Evolutionary conservation across 2,888 invertebrate species (phyloP).

Genomic region (Diarsia brunnea): DNA sequence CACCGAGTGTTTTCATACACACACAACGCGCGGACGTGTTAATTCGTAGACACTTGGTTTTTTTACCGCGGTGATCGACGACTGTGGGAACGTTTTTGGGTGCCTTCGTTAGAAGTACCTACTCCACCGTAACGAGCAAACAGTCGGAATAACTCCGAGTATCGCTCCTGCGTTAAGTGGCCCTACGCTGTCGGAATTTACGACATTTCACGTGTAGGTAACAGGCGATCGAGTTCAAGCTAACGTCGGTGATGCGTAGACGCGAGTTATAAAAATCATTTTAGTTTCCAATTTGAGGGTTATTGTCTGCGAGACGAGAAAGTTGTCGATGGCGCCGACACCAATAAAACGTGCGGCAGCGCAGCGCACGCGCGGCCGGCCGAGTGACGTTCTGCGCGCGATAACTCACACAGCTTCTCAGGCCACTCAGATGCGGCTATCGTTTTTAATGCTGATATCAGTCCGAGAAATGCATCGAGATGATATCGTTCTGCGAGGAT

Average conservation of each 20-base stretch:
- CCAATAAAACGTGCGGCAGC: constrained; percentile 86
- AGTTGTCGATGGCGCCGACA: constrained; percentile 89
- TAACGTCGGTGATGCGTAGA: constrained; percentile 73
- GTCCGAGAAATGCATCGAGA: constrained; percentile 77
- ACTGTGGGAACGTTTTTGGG: constrained; percentile 90
- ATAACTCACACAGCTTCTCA: constrained; percentile 79
- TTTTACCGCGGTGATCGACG: constrained; percentile 89
- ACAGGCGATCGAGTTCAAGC: constrained; percentile 82
- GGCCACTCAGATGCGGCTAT: constrained; percentile 78
- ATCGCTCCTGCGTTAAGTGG: constrained; percentile 89
- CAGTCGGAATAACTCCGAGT: constrained; percentile 85
- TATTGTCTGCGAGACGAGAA: constrained; percentile 89
- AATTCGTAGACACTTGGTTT: constrained; percentile 90
- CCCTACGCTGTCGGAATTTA: constrained; percentile 84
- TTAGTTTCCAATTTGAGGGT: constrained; percentile 88
- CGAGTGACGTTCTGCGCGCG: constrained; percentile 69
- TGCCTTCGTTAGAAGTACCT: constrained; percentile 89
- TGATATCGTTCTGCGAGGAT: constrained; percentile 79
- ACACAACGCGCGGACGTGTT: constrained; percentile 89
- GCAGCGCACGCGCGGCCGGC: constrained; percentile 79
- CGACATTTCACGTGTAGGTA: constrained; percentile 82
- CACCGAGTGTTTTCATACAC: constrained; percentile 90
- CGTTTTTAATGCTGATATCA: constrained; percentile 80
- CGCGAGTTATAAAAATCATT: constrained; percentile 86
- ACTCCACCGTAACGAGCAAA: constrained; percentile 89